Evolutionary conservation across 2,797 vertebrate species (phyloP).

Genomic region (Decapterus maruadsi): DNA sequence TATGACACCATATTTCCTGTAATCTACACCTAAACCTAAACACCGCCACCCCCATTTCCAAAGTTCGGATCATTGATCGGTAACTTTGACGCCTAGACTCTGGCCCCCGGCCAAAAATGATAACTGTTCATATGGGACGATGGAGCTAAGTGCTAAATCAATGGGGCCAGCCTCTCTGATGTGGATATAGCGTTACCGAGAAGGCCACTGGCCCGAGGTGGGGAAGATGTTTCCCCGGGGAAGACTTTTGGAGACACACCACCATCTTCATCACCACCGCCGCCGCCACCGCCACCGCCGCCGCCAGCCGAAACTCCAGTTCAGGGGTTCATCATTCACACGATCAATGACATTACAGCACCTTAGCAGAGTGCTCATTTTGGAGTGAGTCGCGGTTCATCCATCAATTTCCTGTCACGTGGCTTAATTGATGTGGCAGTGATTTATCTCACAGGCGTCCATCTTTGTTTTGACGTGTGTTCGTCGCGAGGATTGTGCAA

Average conservation of each 20-base stretch:
- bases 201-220: slow-evolving; percentile 80
- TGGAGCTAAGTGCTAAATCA: slow-evolving; percentile 89
- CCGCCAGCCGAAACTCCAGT: slow-evolving; percentile 64
- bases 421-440: slow-evolving; percentile 50
- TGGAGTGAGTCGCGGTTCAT: slow-evolving; percentile 43
- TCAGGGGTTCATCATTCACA: slow-evolving; percentile 74
- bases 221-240: slow-evolving; percentile 83
- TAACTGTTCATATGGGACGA: slow-evolving; percentile 87
- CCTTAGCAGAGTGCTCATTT: slow-evolving; percentile 50
- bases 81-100: slow-evolving; percentile 82
- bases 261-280: slow-evolving; percentile 67
- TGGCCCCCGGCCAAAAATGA: slow-evolving; percentile 82
- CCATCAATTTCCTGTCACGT: slow-evolving; percentile 41
- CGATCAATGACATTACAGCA: slow-evolving; percentile 79
- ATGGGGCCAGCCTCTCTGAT: slow-evolving; percentile 82
- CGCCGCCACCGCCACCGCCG: slow-evolving; percentile 4
- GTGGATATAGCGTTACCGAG: slow-evolving; percentile 85
- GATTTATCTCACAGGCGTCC: slow-evolving; percentile 4
- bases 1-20: slow-evolving; percentile 60
- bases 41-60: slow-evolving; percentile 59
- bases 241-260: slow-evolving; percentile 84
- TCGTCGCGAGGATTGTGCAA: background rate
- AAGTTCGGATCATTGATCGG: slow-evolving; percentile 83
- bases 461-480: slow-evolving; percentile 19
- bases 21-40: slow-evolving; percentile 56